Evolutionary conservation across 2,113 vertebrate genomes (phyloP).

Genomic region (Maccullochella peelii): DNA sequence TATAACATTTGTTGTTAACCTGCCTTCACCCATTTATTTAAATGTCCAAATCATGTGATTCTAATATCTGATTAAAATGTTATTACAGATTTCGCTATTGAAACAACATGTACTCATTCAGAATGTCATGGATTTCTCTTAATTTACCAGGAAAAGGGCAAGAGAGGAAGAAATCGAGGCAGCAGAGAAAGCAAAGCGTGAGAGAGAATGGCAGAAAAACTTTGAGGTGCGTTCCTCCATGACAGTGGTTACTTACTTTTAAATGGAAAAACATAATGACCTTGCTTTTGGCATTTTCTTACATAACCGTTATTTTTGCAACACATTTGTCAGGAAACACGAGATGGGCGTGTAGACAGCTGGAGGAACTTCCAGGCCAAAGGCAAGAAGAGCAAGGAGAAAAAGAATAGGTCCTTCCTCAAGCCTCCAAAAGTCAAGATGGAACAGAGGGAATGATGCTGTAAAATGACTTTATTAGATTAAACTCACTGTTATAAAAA

Average conservation of each 20-base stretch:
- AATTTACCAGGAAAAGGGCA: constrained; percentile 90
- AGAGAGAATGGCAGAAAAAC: constrained; percentile 99
- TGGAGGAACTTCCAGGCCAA: constrained; percentile 98
- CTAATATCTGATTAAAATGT: neutral
- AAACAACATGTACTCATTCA: neutral
- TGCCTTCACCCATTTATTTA: neutral
- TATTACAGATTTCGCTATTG: neutral
- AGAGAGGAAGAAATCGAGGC: constrained; percentile 97
- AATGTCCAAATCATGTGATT: neutral
- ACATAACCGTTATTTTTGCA: neutral
- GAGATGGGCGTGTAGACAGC: constrained; percentile 98
- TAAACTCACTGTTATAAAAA: constrained; percentile 32
- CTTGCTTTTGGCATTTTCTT: neutral
- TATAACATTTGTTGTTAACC: neutral
- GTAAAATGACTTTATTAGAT: constrained; percentile 53
- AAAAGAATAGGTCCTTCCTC: constrained; percentile 96
- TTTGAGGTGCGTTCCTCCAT: constrained; percentile 88
- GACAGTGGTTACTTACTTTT: neutral
- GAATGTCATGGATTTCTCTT: neutral
- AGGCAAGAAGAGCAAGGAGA: constrained; percentile 97
- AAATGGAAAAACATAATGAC: neutral
- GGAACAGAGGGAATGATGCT: constrained; percentile 89
- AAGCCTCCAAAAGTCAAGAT: constrained; percentile 99
- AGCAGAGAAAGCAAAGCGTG: constrained; percentile 95
- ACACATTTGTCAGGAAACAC: constrained; percentile 87